Evolutionary conservation across 2,888 invertebrate genomes (phyloP).

Genomic region (Acleris holmiana): DNA sequence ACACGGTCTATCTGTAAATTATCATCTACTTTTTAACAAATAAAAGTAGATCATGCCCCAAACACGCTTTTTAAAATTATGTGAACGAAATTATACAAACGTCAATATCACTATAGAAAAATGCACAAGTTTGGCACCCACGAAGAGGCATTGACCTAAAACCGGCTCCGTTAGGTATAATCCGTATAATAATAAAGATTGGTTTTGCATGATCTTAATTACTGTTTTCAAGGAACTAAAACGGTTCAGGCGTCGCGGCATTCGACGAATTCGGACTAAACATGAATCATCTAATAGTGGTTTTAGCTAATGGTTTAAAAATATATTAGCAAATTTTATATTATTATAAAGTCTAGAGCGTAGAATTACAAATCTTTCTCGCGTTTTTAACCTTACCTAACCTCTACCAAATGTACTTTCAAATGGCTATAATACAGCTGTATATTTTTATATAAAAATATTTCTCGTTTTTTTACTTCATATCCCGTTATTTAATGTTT

Average conservation of each 20-base stretch:
- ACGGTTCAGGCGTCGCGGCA: constrained; percentile 47
- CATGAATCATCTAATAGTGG: constrained; percentile 44
- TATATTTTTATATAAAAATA: too few relatives aligned
- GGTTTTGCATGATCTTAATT: constrained; percentile 66
- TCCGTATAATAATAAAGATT: constrained; percentile 62
- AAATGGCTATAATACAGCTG: too few relatives aligned
- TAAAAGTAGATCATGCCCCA: too few relatives aligned
- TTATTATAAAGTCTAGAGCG: background rate
- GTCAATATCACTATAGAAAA: background rate
- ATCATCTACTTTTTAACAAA: too few relatives aligned
- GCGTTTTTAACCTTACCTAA: too few relatives aligned
- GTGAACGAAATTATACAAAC: too few relatives aligned
- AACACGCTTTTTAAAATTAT: too few relatives aligned
- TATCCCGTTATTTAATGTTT: too few relatives aligned
- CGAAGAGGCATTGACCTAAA: constrained; percentile 45
- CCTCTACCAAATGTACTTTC: too few relatives aligned
- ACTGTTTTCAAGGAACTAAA: constrained; percentile 60
- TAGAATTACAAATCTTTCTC: too few relatives aligned
- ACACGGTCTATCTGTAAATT: too few relatives aligned
- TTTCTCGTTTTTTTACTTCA: too few relatives aligned
- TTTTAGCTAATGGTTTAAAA: background rate
- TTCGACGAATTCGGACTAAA: constrained; percentile 43
- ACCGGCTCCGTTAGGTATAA: constrained; percentile 53
- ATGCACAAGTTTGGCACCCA: constrained; percentile 39
- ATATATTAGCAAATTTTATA: background rate